Conservation (phyloP, 2,888 invertebrate genomes). For the Dexiosoma caninum region DNA sequence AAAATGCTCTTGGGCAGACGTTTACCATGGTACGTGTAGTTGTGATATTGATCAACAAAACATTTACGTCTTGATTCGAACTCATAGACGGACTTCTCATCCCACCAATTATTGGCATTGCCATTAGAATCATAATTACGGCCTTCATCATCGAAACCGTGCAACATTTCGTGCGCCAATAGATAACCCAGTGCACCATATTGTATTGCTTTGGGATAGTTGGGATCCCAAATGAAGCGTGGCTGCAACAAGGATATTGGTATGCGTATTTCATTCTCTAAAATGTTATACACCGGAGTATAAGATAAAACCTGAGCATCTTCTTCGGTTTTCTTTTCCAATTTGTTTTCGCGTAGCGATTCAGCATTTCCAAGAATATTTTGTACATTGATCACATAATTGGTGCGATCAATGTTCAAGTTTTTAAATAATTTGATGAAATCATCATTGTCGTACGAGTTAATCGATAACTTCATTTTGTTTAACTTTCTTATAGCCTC, state of each 20-base stretch:
- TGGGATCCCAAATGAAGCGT: slow-evolving; percentile 69
- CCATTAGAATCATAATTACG: slow-evolving; percentile 70
- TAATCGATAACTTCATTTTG: slow-evolving; percentile 69
- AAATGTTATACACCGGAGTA: slow-evolving; percentile 69
- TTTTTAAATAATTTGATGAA: slow-evolving; percentile 66
- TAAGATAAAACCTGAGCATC: slow-evolving; percentile 63
- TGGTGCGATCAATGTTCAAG: slow-evolving; percentile 63
- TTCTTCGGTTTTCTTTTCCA: slow-evolving; percentile 61
- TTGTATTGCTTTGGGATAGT: slow-evolving; percentile 72
- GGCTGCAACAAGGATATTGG: slow-evolving; percentile 73
- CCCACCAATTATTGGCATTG: slow-evolving; percentile 71
- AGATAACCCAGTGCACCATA: slow-evolving; percentile 72
- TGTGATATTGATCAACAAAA: slow-evolving; percentile 73
- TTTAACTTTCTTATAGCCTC: slow-evolving; percentile 70
- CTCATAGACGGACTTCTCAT: slow-evolving; percentile 68
- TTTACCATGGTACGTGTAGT: slow-evolving; percentile 67
- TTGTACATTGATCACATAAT: slow-evolving; percentile 70
- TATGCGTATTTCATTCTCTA: slow-evolving; percentile 71
- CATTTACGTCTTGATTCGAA: slow-evolving; percentile 72
- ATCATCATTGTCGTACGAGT: slow-evolving; percentile 69
- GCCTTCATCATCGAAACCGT: slow-evolving; percentile 74
- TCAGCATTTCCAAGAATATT: slow-evolving; percentile 63
- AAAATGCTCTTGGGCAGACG: slow-evolving; percentile 64
- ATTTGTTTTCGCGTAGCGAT: slow-evolving; percentile 24
- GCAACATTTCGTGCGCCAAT: slow-evolving; percentile 74